A percentile compares a stretch with the other conserved stretches of the same genome.
phyloP scores from a whole-genome alignment of 2,113 vertebrate species.

The Erythrolamprus reginae region DNA sequence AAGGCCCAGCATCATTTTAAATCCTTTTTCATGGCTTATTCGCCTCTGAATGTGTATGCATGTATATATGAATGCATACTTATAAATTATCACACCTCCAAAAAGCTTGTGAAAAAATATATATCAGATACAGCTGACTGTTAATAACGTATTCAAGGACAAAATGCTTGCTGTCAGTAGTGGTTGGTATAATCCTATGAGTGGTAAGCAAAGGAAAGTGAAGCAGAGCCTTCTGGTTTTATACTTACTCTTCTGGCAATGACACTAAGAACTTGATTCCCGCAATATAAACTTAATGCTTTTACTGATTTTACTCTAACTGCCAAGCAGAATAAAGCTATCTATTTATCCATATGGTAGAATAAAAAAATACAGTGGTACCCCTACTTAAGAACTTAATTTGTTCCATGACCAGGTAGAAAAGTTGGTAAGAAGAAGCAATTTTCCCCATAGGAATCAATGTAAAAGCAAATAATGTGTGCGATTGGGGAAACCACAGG shows the following conservation, averaged over 20 bases:
- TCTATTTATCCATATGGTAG: not conserved
- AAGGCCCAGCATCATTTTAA: not conserved
- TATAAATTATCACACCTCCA: not conserved
- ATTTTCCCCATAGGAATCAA: too few relatives aligned
- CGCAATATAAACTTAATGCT: not conserved
- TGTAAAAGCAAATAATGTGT: too few relatives aligned
- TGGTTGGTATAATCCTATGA: not conserved
- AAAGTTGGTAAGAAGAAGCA: too few relatives aligned
- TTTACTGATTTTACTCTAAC: not conserved
- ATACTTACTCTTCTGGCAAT: not conserved
- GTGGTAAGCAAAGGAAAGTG: not conserved
- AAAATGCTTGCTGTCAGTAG: not conserved
- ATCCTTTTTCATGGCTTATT: not conserved
- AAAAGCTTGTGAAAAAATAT: not conserved
- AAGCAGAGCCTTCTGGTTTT: not conserved
- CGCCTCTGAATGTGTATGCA: not conserved
- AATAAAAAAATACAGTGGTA: too few relatives aligned
- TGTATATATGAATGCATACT: not conserved
- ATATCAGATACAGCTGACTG: not conserved
- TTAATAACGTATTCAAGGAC: not conserved
- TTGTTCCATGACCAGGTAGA: too few relatives aligned
- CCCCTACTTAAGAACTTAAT: too few relatives aligned
- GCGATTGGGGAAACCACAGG: too few relatives aligned
- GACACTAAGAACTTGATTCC: not conserved
- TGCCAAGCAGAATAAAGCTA: not conserved